These are phyloP conservation scores for Bettongia penicillata DNA, from an alignment of 2,113 vertebrate species.

Conservation along the genomic window DNA sequence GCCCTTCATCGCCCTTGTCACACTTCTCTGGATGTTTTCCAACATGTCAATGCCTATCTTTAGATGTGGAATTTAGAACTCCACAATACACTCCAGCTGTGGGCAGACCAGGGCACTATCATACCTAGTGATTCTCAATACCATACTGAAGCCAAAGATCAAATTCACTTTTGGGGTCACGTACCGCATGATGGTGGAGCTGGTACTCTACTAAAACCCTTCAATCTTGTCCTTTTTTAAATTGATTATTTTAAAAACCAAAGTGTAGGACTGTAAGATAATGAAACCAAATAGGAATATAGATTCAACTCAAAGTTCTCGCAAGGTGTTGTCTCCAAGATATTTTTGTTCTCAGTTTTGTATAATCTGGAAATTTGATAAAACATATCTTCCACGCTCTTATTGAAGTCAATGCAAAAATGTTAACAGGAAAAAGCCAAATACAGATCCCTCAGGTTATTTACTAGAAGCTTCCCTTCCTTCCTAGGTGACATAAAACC, in stretches of 20 bases:
- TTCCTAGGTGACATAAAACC: too few relatives aligned
- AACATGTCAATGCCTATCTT: background rate
- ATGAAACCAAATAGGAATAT: too few relatives aligned
- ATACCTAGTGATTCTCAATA: background rate
- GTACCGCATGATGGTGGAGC: background rate
- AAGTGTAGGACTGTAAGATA: too few relatives aligned
- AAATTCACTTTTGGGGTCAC: background rate
- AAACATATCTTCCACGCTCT: background rate
- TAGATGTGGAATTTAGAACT: background rate
- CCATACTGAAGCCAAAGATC: background rate
- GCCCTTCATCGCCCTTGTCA: background rate
- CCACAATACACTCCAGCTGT: background rate
- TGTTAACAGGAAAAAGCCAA: background rate
- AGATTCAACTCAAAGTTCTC: too few relatives aligned
- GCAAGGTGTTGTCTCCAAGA: too few relatives aligned
- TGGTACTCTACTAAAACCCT: background rate
- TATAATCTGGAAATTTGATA: too few relatives aligned
- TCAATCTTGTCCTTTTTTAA: background rate
- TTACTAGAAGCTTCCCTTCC: background rate
- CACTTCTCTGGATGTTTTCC: background rate
- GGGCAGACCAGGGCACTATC: background rate
- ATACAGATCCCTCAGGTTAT: background rate
- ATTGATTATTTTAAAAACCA: too few relatives aligned
- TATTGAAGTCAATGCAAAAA: background rate
- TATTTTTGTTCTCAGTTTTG: too few relatives aligned